A percentile compares a stretch with the other conserved stretches of the same genome.
These are phyloP conservation scores for Acrobasis consociella DNA, from an alignment of 2,888 invertebrate species.

Conservation along the genomic window DNA sequence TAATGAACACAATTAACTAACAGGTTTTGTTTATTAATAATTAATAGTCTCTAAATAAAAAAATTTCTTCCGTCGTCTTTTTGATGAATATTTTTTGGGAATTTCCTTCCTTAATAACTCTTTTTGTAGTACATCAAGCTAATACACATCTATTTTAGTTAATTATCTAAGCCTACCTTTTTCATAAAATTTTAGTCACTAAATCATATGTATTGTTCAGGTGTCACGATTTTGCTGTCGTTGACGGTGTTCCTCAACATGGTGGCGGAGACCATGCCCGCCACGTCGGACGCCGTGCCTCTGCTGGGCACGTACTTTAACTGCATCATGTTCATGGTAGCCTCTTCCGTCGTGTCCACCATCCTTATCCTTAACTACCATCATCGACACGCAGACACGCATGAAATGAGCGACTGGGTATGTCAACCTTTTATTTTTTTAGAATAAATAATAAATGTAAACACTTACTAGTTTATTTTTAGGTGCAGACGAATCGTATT, in stretches of 20 bases:
- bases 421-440: slow-evolving; percentile 50
- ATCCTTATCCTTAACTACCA: slow-evolving; percentile 99
- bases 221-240: slow-evolving; percentile 98
- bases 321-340: slow-evolving; percentile 99
- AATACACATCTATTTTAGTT: slow-evolving; percentile 17
- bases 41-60: too few relatives aligned
- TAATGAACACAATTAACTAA: too few relatives aligned
- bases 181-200: background rate
- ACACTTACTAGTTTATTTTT: too few relatives aligned
- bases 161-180: background rate
- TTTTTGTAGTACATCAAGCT: background rate
- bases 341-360: slow-evolving; percentile 98
- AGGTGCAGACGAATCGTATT: too few relatives aligned
- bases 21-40: too few relatives aligned
- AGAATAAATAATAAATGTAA: too few relatives aligned
- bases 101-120: background rate
- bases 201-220: slow-evolving; percentile 65
- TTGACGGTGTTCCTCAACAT: slow-evolving; percentile 99
- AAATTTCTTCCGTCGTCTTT: too few relatives aligned
- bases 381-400: slow-evolving; percentile 97
- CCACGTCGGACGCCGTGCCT: slow-evolving; percentile 96
- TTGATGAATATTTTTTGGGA: too few relatives aligned
- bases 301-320: slow-evolving; percentile 98
- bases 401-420: slow-evolving; percentile 99
- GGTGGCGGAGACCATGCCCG: slow-evolving; percentile 99